Percentiles rank a stretch among this genome's conserved stretches.
These are phyloP conservation scores for Lochmaea capreae DNA, from an alignment of 2,888 invertebrate genomes.

Conservation along the genomic window DNA sequence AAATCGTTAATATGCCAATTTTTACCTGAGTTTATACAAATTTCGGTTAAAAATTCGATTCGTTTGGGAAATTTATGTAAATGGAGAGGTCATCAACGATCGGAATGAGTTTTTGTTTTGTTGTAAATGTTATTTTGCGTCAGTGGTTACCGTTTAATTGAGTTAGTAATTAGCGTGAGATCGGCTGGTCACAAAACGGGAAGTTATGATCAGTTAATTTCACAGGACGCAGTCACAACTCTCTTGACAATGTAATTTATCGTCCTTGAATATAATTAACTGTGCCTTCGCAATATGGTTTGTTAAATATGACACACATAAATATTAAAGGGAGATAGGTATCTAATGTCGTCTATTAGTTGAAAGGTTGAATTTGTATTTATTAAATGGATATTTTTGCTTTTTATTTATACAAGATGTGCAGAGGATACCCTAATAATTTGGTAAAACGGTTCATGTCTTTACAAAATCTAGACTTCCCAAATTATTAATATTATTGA, in stretches of 20 bases:
- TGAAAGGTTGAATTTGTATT: not conserved
- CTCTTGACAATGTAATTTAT: slow-evolving; percentile 51
- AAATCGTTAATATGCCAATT: no score
- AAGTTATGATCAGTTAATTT: slow-evolving; percentile 61
- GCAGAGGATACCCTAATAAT: no score
- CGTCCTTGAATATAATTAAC: slow-evolving; percentile 56
- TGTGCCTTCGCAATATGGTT: slow-evolving; percentile 45
- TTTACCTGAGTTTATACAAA: not conserved
- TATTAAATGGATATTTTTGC: not conserved
- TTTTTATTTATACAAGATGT: not conserved
- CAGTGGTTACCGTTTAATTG: slow-evolving; percentile 45
- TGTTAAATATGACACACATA: slow-evolving; percentile 49
- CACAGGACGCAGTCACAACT: slow-evolving; percentile 42
- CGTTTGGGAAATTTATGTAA: slow-evolving; percentile 21
- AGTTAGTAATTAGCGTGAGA: slow-evolving; percentile 53
- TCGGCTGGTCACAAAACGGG: slow-evolving; percentile 55
- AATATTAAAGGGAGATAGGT: slow-evolving; percentile 37
- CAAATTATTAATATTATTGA: no score
- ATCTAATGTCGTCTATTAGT: slow-evolving; percentile 5
- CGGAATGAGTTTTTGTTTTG: slow-evolving; percentile 40
- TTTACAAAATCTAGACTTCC: no score
- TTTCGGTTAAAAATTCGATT: not conserved
- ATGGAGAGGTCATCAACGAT: slow-evolving; percentile 28
- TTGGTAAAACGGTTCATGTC: no score
- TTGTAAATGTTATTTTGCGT: slow-evolving; percentile 39